Evolutionary conservation across 2,797 vertebrate species (phyloP), one percentile per base, ranked within the genome.

Genomic region (Intellagama lesueurii): DNA sequence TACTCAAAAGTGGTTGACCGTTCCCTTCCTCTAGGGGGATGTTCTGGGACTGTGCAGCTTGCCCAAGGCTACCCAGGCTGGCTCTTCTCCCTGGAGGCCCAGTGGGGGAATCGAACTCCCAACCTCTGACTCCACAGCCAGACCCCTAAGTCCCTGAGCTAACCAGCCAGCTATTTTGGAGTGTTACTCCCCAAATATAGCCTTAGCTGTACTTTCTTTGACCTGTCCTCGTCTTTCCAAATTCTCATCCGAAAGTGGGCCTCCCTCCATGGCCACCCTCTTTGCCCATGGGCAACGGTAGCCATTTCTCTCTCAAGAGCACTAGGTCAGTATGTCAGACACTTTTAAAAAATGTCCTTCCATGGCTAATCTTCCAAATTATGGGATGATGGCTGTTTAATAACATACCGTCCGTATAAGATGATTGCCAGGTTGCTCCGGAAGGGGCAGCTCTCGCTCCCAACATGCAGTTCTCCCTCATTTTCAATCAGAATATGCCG

Each of bases 401-500:
- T 56, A 87, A 87, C 86, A 0, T 98, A 99, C 99, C 99, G 97
- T 96, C 98, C 98, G 35, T 98, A 99, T 12, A 99, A 94, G 83
- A 98, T 94, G 92, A 99, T 98, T 89, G 97, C 97, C 93, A 98
- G 97, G 90, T 98, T 98, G 91, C 98, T 97, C 94, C 97, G 98
- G 91, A 98, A 99, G 19, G 98, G 98, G 95, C 99, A 99, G 86
- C 95, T 97, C 75, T 97, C 94, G 64, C 98, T 98, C 89, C 99
- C 99, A 0, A 98, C 97, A 88, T 98, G 98, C 70, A 99, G 90
- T 93, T 98, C 97, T 64, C 99, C 98, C 1, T 97, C 97, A 35
- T 97, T 96, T 75, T 98, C 98, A 24, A 99, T 98, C 87, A 98
- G 97, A 90, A 99, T 98, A 72, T 98, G 97, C 92, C 98, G 98